These are phyloP conservation scores for Delia radicum DNA, from an alignment of 1,140 invertebrate genomes.

Conservation along the genomic window DNA sequence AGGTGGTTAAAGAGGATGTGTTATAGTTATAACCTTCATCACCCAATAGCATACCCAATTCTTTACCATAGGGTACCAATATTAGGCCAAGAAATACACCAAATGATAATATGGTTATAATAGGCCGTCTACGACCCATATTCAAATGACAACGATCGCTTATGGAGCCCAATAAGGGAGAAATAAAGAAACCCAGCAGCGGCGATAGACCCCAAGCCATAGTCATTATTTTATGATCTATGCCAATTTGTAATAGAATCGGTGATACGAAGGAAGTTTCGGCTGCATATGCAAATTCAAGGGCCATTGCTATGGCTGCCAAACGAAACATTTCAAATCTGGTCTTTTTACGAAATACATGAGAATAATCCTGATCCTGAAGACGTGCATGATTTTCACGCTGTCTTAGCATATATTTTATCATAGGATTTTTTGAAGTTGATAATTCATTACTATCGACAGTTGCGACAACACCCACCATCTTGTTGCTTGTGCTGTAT, in stretches of 20 bases:
- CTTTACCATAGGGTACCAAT: slow-evolving; percentile 75
- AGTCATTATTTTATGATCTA: slow-evolving; percentile 72
- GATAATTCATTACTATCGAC: slow-evolving; percentile 38
- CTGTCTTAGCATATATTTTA: slow-evolving; percentile 49
- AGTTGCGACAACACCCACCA: slow-evolving; percentile 45
- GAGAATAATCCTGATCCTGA: slow-evolving; percentile 56
- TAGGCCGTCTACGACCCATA: slow-evolving; percentile 73
- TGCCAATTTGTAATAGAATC: slow-evolving; percentile 76
- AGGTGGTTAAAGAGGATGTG: neutral
- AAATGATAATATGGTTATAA: slow-evolving; percentile 73
- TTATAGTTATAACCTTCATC: slow-evolving; percentile 56
- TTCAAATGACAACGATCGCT: slow-evolving; percentile 72
- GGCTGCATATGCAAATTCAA: slow-evolving; percentile 85
- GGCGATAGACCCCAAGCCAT: slow-evolving; percentile 82
- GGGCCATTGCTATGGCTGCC: slow-evolving; percentile 81
- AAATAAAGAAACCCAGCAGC: slow-evolving; percentile 76
- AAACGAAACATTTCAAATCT: slow-evolving; percentile 70
- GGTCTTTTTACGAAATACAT: slow-evolving; percentile 64
- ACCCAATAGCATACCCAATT: slow-evolving; percentile 67
- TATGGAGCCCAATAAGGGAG: slow-evolving; percentile 77
- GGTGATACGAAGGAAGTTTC: slow-evolving; percentile 87
- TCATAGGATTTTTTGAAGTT: slow-evolving; percentile 48
- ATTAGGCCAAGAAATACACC: slow-evolving; percentile 71
- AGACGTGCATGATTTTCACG: slow-evolving; percentile 48
- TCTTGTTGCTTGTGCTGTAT: slow-evolving; percentile 28